phyloP scores from a whole-genome alignment of 2,888 invertebrate genomes.

The Drosophila peninsularis region DNA sequence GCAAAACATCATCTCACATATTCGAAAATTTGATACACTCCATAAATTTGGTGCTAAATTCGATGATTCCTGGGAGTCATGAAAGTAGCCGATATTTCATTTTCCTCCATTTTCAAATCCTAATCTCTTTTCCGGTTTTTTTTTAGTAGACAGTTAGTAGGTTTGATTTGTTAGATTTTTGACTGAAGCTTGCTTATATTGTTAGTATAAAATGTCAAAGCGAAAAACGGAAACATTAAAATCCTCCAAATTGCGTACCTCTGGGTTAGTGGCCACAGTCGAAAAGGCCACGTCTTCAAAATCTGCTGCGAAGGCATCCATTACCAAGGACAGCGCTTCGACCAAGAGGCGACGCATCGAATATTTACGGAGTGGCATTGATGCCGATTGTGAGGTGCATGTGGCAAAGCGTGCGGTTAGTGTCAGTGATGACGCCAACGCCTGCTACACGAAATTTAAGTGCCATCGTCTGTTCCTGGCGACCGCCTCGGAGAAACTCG shows the following conservation, averaged over 20 bases:
- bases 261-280: too few relatives aligned
- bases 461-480: conserved; percentile 64
- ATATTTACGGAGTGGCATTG: conserved; percentile 44
- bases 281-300: too few relatives aligned
- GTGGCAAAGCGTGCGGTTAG: conserved; percentile 22
- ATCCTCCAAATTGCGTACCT: background rate
- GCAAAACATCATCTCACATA: conserved; percentile 47
- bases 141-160: background rate
- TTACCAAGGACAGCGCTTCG: background rate
- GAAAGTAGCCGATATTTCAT: too few relatives aligned
- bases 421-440: conserved; percentile 8
- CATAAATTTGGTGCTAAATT: conserved; percentile 15
- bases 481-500: conserved; percentile 57
- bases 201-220: conserved; percentile 18
- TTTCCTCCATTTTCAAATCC: background rate
- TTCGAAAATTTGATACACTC: conserved; percentile 16
- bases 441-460: conserved; percentile 55
- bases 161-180: background rate
- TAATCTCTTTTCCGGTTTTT: background rate
- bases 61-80: conserved; percentile 21
- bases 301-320: background rate
- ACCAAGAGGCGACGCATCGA: conserved; percentile 41
- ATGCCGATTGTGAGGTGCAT: conserved; percentile 58
- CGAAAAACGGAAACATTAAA: background rate
- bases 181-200: conserved; percentile 12